Conservation (phyloP, 1,140 invertebrate genomes). For the Ganaspis sp. region DNA sequence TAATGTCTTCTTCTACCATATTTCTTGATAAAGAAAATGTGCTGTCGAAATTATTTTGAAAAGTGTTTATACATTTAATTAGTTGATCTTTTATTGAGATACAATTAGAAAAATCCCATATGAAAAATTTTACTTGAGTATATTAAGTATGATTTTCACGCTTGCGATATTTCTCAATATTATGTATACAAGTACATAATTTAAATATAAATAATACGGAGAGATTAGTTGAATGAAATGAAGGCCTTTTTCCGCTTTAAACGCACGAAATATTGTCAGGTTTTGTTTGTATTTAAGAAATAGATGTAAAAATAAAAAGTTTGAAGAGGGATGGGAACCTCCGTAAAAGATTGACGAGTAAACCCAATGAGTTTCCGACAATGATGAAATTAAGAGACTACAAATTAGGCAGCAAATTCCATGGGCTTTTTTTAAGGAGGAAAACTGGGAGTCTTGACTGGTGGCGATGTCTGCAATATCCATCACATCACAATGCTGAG, state of each 20-base stretch:
- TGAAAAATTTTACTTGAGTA: too few relatives aligned
- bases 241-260: not conserved
- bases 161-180: too few relatives aligned
- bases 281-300: not conserved
- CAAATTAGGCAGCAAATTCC: constrained; percentile 57
- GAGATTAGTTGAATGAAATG: too few relatives aligned
- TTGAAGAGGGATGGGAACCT: constrained; percentile 1
- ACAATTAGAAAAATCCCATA: too few relatives aligned
- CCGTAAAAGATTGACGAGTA: constrained; percentile 29
- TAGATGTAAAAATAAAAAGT: not conserved
- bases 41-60: too few relatives aligned
- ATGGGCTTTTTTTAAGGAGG: constrained; percentile 71
- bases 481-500: constrained; percentile 60
- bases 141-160: too few relatives aligned
- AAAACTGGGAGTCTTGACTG: constrained; percentile 68
- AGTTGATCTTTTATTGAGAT: too few relatives aligned
- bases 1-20: too few relatives aligned
- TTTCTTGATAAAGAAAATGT: too few relatives aligned
- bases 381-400: constrained; percentile 4
- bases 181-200: too few relatives aligned
- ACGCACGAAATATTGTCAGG: not conserved
- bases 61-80: too few relatives aligned
- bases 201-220: too few relatives aligned
- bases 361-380: not conserved
- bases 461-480: constrained; percentile 70